Base-by-base conservation (phyloP, 2,113 vertebrate species). In the Phrynosoma platyrhinos region DNA sequence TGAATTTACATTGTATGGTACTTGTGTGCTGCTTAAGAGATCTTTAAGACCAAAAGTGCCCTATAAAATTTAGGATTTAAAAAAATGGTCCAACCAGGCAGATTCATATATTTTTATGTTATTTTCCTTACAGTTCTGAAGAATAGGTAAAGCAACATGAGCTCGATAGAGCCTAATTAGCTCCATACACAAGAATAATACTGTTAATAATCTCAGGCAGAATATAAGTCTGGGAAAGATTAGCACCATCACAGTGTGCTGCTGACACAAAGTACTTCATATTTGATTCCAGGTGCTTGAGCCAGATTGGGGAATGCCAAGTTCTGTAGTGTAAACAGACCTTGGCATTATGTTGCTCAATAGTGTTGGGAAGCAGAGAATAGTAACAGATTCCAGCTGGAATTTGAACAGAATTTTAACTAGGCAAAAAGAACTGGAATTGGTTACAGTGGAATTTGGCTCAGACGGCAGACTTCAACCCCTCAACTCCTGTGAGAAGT, bases 381-480 rank as follows among this genome's bases (percentile, higher is more conserved):
- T 40, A 14, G 62, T 88, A 88, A 88, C 74, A 52, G 64, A 83
- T 77, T 83, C 87, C 87, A 88, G 81, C 74, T 83, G 87, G 87
- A 83, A 68, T 82, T 52, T 53, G 74, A 88, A 74, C 72, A 68
- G 80, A 88, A 88, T 88, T 66, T 83, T 83, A 88, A 83, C 82
- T 88, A 55, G 81, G 87, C 81, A 78, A 88, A 75, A 88, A 78
- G 23, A 69, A 66, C 81, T 83, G 62, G 81, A 88, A 77, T 55
- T 88, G 72, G 74, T 88, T 88, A 83, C 58, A 77, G n/a, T 78
- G 74, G 81, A 88, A 88, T 88, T 83, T 88, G 81, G 87, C 87
- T 42, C 32, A 40, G 74, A 27, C 81, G 53, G n/a, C 62, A 82
- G n/a, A 76, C 62, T 21, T 78, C 81, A 53, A 83, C 42, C 62